Evolutionary conservation across 2,113 vertebrate species (phyloP), one percentile per base, ranked within the genome.

Genomic region (Choloepus hoffmanni): DNA sequence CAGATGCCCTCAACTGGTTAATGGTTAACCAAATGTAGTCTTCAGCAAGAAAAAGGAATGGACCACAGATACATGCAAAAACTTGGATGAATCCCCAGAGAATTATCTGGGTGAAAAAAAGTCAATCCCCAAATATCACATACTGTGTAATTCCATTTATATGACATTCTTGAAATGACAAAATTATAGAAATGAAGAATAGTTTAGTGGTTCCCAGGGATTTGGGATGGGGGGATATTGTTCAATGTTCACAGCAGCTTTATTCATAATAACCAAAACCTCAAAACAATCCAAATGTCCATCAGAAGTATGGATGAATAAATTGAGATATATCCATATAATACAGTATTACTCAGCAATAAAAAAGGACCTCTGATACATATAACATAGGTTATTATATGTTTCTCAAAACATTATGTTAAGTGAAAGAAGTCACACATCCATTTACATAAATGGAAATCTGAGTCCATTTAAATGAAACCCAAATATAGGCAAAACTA

Each of bases 401-500:
- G 23, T 13, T 36, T 36, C 36, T 85, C 53, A 85, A 78, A 79
- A 13, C 18, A 67, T 5, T 21, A 58, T 11, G 30, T 33, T 50
- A 88, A 73, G 45, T 30, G 45, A 72, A 55, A 73, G 48, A 79
- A 81, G 19, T 10, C 74, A 95, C 43, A 50, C 14, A 86, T 36
- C 4, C 58, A 50, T 78, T 45, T 23, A 19, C 15, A 72, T 28
- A 45, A 90, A 81, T 74, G 40, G 50, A 90, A 94, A 87, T 15
- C 43, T 68, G 36, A 53, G 86, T 82, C 33, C 16, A 36, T 81
- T 76, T 86, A 43, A 3, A 68, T 0, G 19, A 91, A 87, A 91
- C 68, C 43, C 82, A 96, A 85, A 73, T 58, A 90, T 3, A 76
- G 9, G 3, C 68, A 58, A 74, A 95, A 90, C 5, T n/a, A 82